Percentiles rank a stretch among this genome's conserved stretches.
Conservation (phyloP, 2,113 vertebrate genomes). For the Sprattus sprattus region DNA sequence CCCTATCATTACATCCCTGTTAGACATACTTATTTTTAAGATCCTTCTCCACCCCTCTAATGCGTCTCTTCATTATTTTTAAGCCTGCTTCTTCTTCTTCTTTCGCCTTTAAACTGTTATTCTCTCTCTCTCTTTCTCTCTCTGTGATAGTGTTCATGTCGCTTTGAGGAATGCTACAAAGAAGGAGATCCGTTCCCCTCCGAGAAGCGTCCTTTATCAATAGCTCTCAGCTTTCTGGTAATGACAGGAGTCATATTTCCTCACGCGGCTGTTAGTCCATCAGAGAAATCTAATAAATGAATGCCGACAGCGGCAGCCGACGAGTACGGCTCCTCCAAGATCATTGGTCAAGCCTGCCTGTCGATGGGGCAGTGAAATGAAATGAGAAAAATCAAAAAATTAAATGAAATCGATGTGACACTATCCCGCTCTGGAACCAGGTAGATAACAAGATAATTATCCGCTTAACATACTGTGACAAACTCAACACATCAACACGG, state of each 20-base stretch:
- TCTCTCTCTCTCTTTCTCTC: background rate
- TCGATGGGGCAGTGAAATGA: background rate
- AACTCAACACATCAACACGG: background rate
- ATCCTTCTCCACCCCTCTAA: background rate
- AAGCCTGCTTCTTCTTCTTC: background rate
- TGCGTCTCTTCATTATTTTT: background rate
- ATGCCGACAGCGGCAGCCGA: background rate
- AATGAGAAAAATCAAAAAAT: background rate
- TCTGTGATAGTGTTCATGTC: background rate
- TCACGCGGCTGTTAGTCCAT: background rate
- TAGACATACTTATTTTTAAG: background rate
- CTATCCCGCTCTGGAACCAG: background rate
- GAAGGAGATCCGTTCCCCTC: background rate
- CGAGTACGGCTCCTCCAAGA: background rate
- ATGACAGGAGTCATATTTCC: background rate
- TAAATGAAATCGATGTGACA: constrained; percentile 1
- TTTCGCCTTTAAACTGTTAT: background rate
- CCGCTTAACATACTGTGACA: background rate
- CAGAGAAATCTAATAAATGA: constrained; percentile 4
- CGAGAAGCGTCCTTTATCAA: background rate
- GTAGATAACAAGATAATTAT: constrained; percentile 3
- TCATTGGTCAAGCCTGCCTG: constrained; percentile 6
- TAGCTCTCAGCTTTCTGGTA: constrained; percentile 11
- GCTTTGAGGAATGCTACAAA: background rate
- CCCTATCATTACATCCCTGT: background rate